These are phyloP conservation scores for Bombus pascuorum DNA, from an alignment of 1,140 invertebrate genomes.

Conservation along the genomic window DNA sequence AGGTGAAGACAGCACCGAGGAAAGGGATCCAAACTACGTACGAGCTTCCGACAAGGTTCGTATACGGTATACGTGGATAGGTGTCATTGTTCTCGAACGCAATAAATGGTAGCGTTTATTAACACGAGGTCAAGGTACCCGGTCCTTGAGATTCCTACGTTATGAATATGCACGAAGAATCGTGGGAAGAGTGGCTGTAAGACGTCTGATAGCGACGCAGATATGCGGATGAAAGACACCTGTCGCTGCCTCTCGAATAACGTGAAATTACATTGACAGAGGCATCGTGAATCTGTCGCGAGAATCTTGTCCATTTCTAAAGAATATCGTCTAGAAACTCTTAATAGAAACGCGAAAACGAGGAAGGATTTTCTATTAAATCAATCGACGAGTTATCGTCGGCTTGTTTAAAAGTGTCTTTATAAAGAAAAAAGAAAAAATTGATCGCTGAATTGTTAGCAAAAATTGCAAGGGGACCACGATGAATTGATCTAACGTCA, in stretches of 20 bases:
- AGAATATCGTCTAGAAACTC: background rate
- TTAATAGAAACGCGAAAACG: background rate
- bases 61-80: conserved; percentile 21
- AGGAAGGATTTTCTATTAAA: no score
- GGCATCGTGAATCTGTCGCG: background rate
- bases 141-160: background rate
- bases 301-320: background rate
- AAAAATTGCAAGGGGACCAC: no score
- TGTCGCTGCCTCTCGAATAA: background rate
- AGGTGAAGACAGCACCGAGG: conserved; percentile 84
- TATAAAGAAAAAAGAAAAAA: no score
- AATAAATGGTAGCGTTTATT: conserved; percentile 10
- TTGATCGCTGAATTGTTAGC: no score
- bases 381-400: no score
- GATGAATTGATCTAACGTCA: no score
- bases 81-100: conserved; percentile 14
- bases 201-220: background rate
- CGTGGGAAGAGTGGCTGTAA: background rate
- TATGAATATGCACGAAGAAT: conserved; percentile 16
- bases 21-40: conserved; percentile 85
- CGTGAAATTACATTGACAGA: background rate
- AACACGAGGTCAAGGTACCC: background rate
- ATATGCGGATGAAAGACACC: conserved; percentile 3
- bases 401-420: no score
- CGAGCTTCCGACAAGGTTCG: conserved; percentile 83